Conservation (phyloP, 2,888 invertebrate genomes). For the Drosophila anomalata region DNA sequence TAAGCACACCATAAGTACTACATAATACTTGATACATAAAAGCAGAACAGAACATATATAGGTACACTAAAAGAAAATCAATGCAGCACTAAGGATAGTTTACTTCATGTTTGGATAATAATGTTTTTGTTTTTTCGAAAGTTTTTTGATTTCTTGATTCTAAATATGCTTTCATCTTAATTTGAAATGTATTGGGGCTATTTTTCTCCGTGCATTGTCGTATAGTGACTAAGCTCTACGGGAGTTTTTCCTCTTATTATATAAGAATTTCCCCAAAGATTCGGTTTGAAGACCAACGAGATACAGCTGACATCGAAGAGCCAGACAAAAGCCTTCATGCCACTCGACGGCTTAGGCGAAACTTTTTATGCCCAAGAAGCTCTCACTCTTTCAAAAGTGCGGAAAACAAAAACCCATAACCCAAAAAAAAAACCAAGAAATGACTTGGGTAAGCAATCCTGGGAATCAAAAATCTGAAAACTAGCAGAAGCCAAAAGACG, state of each 20-base stretch:
- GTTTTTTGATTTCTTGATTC: background rate
- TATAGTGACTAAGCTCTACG: constrained; percentile 29
- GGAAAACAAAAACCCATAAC: constrained; percentile 26
- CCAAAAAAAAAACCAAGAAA: constrained; percentile 13
- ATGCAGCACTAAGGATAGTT: background rate
- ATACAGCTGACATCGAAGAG: constrained; percentile 63
- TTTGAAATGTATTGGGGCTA: background rate
- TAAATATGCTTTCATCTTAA: background rate
- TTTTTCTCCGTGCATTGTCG: constrained; percentile 7
- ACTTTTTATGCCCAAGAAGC: constrained; percentile 42
- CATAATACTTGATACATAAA: constrained; percentile 67
- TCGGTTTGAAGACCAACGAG: constrained; percentile 41
- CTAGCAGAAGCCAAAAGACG: constrained; percentile 44
- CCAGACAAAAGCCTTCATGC: constrained; percentile 45
- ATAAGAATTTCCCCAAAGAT: constrained; percentile 60
- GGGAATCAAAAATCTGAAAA: constrained; percentile 67
- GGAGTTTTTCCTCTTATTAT: constrained; percentile 23
- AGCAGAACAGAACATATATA: background rate
- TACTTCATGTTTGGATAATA: background rate
- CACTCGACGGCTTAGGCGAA: constrained; percentile 58
- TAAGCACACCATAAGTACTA: constrained; percentile 75
- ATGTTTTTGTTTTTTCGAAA: background rate
- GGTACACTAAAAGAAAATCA: background rate
- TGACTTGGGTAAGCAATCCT: constrained; percentile 43
- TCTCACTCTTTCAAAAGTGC: background rate